Base-by-base conservation (phyloP, 2,888 invertebrate genomes). In the Standfussiana lucernea region DNA sequence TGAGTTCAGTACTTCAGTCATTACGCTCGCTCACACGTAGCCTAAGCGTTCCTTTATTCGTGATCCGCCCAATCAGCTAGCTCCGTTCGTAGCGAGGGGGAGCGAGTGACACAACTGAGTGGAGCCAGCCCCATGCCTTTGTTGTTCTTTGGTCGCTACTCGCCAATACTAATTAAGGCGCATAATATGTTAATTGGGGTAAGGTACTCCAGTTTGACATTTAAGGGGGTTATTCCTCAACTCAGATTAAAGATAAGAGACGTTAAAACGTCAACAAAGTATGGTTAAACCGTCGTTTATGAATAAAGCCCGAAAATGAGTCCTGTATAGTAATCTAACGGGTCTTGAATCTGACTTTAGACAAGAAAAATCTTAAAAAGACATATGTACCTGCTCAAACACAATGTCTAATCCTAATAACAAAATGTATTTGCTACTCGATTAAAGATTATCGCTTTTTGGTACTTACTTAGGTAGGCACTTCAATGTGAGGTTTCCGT, bases 51-150 rank as follows among this genome's bases (percentile, higher is more conserved):
- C 37, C 13, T 45, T 65, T 56, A 24, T 6, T 21, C 5, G 21
- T n/a, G 15, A 15, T 69, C 37, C 61, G 40, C 35, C 79, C 69
- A 77, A 79, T 69, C 47, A 50, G 77, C 24, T 18, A 40, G 35
- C 28, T 45, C 32, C 40, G 40, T 72, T 53, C 42, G 10, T 73
- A n/a, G 32, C 2, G 15, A 53, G 45, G 2, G 72, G 35, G 42
- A 62, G 28, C 13, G 28, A 76, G 76, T 18, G 32, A 75, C 75
- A 62, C 74, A n/a, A 50, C 28, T 47, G 18, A 75, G 40, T 40
- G 37, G 18, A 74, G 37, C 47, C 47, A 40, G 18, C 56, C 59
- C 42, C 40, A 64, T 64, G 64, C 40, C 40, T 42, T 40, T 40
- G 64, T 64, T 40, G 64, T 40, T 2, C 40, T 18, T 40, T 64